Base-by-base conservation (phyloP, 2,113 vertebrate species). In the Cyprinodon brontotheroides region DNA sequence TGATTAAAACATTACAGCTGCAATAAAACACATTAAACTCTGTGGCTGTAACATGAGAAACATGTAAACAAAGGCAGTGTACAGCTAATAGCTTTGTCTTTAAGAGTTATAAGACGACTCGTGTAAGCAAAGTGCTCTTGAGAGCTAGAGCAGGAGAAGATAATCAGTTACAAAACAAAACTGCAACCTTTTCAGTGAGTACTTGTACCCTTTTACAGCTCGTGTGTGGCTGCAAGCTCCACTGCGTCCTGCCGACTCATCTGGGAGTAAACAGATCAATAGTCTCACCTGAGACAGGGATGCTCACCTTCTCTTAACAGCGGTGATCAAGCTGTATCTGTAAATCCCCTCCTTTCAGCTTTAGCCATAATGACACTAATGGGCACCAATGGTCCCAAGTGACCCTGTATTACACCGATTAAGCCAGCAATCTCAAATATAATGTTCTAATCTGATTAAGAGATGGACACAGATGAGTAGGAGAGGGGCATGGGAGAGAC, bases 251-350 rank as follows among this genome's bases (percentile, higher is more conserved):
- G 72, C 80, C 6, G 47, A 76, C 82, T 87, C 84, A 72, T 75
- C 60, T 68, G 91, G 73, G 77, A 88, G 89, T 88, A 91, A 92
- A 87, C 92, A 85, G 91, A 88, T 91, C 91, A 86, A 90, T 91
- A 86, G 60, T 68, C 70, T 81, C 88, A 91, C 86, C 89, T 90
- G 89, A 91, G 81, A 86, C 89, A 83, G 78, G 75, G 80, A 88
- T 74, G 86, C 80, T 75, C 78, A 77, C 78, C 85, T 83, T 76
- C 84, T 78, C 85, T 13, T 47, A 68, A 78, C 80, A 77, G 50
- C 79, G 0, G 45, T 79, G 81, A 87, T 85, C 87, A 82, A 74
- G 76, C 79, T 78, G 68, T 75, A 80, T 88, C 72, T 47, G 75
- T 79, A 81, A 87, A 85, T 88, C 83, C 80, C 41, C 78, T 73